Percentiles rank a stretch among this genome's conserved stretches.
These are phyloP conservation scores for Salminus brasiliensis DNA, from an alignment of 2,113 vertebrate genomes.

Conservation along the genomic window DNA sequence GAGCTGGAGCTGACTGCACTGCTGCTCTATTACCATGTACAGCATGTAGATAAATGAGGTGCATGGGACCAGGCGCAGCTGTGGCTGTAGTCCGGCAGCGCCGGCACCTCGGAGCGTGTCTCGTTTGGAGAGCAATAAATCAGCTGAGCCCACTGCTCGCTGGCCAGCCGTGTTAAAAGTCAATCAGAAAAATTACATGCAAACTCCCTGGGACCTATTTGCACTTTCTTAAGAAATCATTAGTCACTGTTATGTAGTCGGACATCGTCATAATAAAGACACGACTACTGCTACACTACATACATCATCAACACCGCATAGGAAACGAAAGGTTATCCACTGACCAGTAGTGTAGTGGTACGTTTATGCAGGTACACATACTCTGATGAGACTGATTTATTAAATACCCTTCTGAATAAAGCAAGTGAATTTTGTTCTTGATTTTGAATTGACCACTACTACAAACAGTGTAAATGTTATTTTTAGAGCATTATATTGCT, in stretches of 20 bases:
- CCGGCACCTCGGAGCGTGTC: conserved; percentile 67
- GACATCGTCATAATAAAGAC: conserved; percentile 72
- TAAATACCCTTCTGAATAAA: too few relatives aligned
- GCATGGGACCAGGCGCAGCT: conserved; percentile 87
- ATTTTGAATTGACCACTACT: too few relatives aligned
- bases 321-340: conserved; percentile 20
- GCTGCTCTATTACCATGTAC: conserved; percentile 84
- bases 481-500: too few relatives aligned
- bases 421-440: too few relatives aligned
- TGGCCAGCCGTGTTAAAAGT: conserved; percentile 91
- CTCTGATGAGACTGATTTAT: too few relatives aligned
- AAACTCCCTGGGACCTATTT: conserved; percentile 89
- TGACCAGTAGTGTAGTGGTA: too few relatives aligned
- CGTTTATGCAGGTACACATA: too few relatives aligned
- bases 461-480: too few relatives aligned
- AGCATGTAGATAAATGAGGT: conserved; percentile 91
- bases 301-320: conserved; percentile 37
- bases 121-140: conserved; percentile 85
- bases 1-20: conserved; percentile 76
- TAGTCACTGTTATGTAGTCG: conserved; percentile 80
- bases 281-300: conserved; percentile 60
- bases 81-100: conserved; percentile 85
- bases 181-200: conserved; percentile 98
- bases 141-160: conserved; percentile 78
- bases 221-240: conserved; percentile 84